Base-by-base conservation (phyloP, 2,113 vertebrate species). In the Herpetotheres cachinnans region DNA sequence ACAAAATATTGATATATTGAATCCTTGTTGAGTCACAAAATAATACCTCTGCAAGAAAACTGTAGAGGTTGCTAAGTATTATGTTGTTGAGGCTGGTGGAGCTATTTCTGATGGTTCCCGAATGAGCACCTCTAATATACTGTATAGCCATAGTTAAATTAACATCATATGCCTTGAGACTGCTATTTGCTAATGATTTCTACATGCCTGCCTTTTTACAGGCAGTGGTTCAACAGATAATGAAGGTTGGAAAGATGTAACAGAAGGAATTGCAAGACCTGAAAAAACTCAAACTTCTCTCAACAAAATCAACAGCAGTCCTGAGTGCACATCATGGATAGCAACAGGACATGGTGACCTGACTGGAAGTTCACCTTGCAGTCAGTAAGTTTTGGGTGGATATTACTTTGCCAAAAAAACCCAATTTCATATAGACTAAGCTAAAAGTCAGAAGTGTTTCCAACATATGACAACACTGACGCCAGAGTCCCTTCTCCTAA, bases 141-240 rank as follows among this genome's bases (percentile, higher is more conserved):
- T 86, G 61, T 86, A 61, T 30, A 92, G 77, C 67, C 78, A 87
- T 97, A 96, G 95, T 94, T 92, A 83, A 89, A 95, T 97, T 94
- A 95, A 46, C 49, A 84, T 83, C 32, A 74, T 81, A 93, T 85
- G 38, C 36, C 50, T 50, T 93, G 77, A 47, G 85, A 87, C 40
- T 91, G 36, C 49, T 76, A 55, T 74, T 47, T 85, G 52, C 24
- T 96, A 92, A 89, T 95, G 92, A 96, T 89, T 90, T 72, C 58
- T 94, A 65, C 54, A 47, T 54, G 29, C 13, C 58, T 93, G 70
- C 24, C 65, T 93, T 71, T 91, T 93, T 62, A 74, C 62, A 92
- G 89, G 62, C 46, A 91, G 46, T 79, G 54, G 19, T 71, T 93
- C 42, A 70, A 59, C 20, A 95, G 69, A 73, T 59, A 94, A 78